Base-by-base conservation (phyloP, 1,140 invertebrate genomes). In the Theocolax elegans region DNA sequence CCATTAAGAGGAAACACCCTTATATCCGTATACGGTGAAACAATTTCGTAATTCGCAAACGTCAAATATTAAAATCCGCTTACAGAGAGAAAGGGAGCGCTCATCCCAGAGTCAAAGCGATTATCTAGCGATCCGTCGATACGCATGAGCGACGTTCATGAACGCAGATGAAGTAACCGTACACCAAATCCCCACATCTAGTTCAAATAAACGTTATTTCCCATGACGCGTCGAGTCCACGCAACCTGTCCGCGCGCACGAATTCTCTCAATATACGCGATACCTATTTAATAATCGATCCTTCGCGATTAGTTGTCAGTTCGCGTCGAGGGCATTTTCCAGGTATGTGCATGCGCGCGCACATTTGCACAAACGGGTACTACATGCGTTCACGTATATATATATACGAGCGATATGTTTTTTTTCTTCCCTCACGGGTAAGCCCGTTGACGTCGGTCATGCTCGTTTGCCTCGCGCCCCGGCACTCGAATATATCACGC, bases 401-500 rank as follows among this genome's bases (percentile, higher is more conserved):
- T 6, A 35, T 35, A 35, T 35, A 35, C 4, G 31, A 6, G 31
- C 48, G 12, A 51, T 51, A 1, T 1, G 12, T 15, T 12, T 58
- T 42, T 42, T 58, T 29, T 40, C n/a, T 31, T 40, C 29, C 31
- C 19, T 49, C 63, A 29, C 15, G 23, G 31, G 27, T 65, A 67
- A n/a, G 49, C 49, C 46, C 65, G 65, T 58, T 58, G 65, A 66
- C 64, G 64, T 66, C 67, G 56, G 51, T 58, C 64, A 67, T 58
- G 65, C 62, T 69, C 62, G 53, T 69, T 59, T 60, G 44, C 58
- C 51, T 65, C 35, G 48, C 59, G 53, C 59, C 54, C n/a, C 38
- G 49, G 49, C 72, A 72, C 75, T 76, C 69, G 72, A 75, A 76
- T 76, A 75, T 76, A 75, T 76, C 75, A 76, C 71, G 63, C 72